Conservation (phyloP, 2,888 invertebrate genomes). For the Timema cristinae region DNA sequence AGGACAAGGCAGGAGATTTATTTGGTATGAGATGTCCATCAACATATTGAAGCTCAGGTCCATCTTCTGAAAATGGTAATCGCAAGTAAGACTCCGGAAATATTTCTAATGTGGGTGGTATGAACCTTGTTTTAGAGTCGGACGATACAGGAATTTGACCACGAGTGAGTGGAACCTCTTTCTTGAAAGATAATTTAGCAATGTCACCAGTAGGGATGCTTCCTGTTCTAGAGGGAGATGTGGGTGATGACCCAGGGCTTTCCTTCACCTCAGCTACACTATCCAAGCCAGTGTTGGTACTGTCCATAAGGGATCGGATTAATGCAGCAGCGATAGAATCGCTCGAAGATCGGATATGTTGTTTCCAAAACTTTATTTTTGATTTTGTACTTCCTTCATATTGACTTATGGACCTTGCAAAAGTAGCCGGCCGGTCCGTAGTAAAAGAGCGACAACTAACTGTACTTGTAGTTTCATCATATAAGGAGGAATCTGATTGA, state of each 20-base stretch:
- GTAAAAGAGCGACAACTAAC: slow-evolving; percentile 40
- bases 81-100: slow-evolving; percentile 23
- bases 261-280: slow-evolving; percentile 37
- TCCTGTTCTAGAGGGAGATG: slow-evolving; percentile 24
- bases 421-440: slow-evolving; percentile 45
- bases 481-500: slow-evolving; percentile 47
- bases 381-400: slow-evolving; percentile 18
- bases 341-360: slow-evolving; percentile 38
- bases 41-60: slow-evolving; percentile 29
- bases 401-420: slow-evolving; percentile 30
- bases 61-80: slow-evolving; percentile 27
- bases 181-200: neutral
- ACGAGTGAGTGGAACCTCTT: neutral
- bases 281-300: slow-evolving; percentile 24
- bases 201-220: slow-evolving; percentile 14
- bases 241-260: slow-evolving; percentile 36
- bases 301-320: slow-evolving; percentile 54
- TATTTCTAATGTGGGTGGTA: slow-evolving; percentile 16
- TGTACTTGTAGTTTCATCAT: slow-evolving; percentile 46
- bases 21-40: slow-evolving; percentile 37
- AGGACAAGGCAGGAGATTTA: slow-evolving; percentile 26
- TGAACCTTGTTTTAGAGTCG: too few species aligned
- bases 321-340: slow-evolving; percentile 63
- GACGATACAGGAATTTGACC: too few species aligned
- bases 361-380: slow-evolving; percentile 21